These are phyloP conservation scores for Zoroaster sp. DNA, from an alignment of 53 echinoderm and acorn worm species.

Conservation along the genomic window DNA sequence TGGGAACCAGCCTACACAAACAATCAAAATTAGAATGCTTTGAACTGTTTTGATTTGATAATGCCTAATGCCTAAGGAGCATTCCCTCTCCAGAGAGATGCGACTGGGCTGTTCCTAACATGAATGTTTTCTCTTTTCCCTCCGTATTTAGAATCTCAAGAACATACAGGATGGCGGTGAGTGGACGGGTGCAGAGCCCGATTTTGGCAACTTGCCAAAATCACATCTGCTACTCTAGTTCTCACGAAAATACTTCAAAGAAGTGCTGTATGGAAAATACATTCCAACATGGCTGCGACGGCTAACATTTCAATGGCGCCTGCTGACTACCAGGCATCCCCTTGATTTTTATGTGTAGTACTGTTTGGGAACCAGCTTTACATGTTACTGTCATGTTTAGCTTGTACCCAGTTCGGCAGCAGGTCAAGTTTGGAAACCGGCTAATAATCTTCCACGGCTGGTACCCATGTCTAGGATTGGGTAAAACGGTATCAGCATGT, in stretches of 20 bases:
- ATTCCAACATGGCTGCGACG: not conserved
- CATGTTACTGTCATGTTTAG: not conserved
- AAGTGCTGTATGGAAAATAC: slow-evolving; percentile 26
- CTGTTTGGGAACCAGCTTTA: not conserved
- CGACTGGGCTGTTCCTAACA: slow-evolving; percentile 11
- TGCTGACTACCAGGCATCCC: not conserved
- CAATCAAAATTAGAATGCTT: not conserved
- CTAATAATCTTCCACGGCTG: not conserved
- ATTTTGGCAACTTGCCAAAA: slow-evolving; percentile 48
- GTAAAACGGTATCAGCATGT: no score
- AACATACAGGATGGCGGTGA: slow-evolving; percentile 45
- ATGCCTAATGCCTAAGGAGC: slow-evolving; percentile 21
- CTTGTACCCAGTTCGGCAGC: not conserved
- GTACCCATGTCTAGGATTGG: not conserved
- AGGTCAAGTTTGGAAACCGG: not conserved
- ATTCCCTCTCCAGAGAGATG: slow-evolving; percentile 46
- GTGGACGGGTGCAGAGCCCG: slow-evolving; percentile 41
- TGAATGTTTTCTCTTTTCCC: slow-evolving; percentile 33
- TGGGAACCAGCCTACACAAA: slow-evolving; percentile 21
- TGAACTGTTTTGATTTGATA: not conserved
- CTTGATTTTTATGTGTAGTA: no score
- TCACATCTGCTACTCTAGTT: slow-evolving; percentile 18
- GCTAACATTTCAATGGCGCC: not conserved
- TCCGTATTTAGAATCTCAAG: slow-evolving; percentile 46
- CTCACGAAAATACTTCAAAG: not conserved